Percentiles rank a stretch among this genome's conserved stretches.
phyloP scores from a whole-genome alignment of 2,113 vertebrate species.

The Cygnus atratus region DNA sequence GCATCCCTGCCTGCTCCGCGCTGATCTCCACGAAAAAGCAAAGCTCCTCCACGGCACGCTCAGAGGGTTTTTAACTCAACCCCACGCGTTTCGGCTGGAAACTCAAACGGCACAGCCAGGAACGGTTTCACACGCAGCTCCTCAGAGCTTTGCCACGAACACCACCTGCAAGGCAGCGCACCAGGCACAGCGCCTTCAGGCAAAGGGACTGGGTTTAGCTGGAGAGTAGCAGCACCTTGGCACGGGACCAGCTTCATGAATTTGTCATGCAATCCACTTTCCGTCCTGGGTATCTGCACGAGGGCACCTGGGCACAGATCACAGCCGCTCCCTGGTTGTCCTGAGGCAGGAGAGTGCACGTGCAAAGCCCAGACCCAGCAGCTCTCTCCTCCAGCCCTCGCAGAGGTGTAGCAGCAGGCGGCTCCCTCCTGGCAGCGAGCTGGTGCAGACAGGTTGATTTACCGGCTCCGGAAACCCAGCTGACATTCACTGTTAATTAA shows the following conservation, averaged over 20 bases:
- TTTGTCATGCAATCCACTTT: neutral
- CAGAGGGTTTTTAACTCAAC: neutral
- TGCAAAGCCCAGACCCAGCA: neutral
- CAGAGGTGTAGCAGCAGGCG: neutral
- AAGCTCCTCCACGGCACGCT: neutral
- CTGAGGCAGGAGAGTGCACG: neutral
- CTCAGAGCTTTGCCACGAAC: neutral
- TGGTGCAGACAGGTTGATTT: neutral
- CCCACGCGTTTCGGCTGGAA: neutral
- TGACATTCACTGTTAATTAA: slow-evolving; percentile 33
- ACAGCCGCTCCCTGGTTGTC: neutral
- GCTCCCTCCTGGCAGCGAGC: neutral
- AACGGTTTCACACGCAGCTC: neutral
- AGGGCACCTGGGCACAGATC: neutral
- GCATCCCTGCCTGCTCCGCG: neutral
- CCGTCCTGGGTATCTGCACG: neutral
- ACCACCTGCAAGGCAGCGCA: neutral
- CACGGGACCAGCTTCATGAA: fast-evolving
- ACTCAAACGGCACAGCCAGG: neutral
- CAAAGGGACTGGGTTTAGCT: neutral
- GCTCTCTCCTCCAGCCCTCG: neutral
- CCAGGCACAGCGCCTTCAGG: neutral
- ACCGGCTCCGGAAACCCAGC: slow-evolving; percentile 8
- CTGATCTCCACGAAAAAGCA: neutral
- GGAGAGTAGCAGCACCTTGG: neutral